Evolutionary conservation across 2,888 invertebrate species (phyloP).

Genomic region (Harmothoe impar): DNA sequence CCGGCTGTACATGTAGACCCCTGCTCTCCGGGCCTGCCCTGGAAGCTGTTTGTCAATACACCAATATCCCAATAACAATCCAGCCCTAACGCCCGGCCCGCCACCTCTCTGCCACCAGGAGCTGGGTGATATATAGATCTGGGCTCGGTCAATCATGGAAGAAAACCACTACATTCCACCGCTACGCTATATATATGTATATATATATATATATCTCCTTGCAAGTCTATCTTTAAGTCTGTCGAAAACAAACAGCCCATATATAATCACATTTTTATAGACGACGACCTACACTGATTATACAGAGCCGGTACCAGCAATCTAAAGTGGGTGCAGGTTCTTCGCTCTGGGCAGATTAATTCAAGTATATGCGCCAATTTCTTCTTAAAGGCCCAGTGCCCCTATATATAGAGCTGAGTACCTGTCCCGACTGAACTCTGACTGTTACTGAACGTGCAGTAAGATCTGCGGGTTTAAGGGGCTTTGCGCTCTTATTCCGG

Average conservation of each 20-base stretch:
- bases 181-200: too few relatives aligned
- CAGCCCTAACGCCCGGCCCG: neutral
- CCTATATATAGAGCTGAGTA: too few relatives aligned
- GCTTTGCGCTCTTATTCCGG: neutral
- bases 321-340: neutral
- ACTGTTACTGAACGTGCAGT: too few relatives aligned
- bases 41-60: conserved; percentile 29
- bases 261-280: neutral
- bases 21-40: neutral
- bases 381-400: too few relatives aligned
- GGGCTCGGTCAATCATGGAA: neutral
- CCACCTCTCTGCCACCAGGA: neutral
- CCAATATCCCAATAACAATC: conserved; percentile 26
- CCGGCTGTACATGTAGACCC: neutral
- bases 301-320: neutral
- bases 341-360: neutral
- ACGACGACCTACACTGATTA: neutral
- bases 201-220: too few relatives aligned
- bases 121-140: neutral
- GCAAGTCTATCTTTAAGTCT: too few relatives aligned
- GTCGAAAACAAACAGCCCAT: too few relatives aligned
- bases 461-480: too few relatives aligned
- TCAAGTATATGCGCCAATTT: conserved; percentile 22
- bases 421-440: too few relatives aligned
- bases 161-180: too few relatives aligned